Evolutionary conservation across 2,797 vertebrate species (phyloP).

Genomic region (Spheniscus humboldti): DNA sequence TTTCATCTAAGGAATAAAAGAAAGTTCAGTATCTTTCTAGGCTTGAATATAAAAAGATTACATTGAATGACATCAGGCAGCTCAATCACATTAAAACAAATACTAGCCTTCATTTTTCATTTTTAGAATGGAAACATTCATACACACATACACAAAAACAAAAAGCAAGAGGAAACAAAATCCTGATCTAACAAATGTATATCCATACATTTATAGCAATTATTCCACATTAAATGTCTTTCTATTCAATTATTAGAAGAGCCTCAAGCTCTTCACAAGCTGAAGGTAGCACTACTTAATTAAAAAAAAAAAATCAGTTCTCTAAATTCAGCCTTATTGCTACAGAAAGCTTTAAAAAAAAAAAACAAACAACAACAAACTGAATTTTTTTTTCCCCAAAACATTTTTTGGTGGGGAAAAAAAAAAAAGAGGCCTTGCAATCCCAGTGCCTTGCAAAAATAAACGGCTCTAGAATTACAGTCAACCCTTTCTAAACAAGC

Average conservation of each 20-base stretch:
- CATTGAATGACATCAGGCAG: background rate
- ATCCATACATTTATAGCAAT: background rate
- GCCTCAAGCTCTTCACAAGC: background rate
- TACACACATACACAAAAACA: background rate
- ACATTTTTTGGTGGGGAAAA: background rate
- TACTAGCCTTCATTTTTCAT: background rate
- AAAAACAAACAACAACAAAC: background rate
- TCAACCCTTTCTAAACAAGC: background rate
- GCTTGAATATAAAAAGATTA: background rate
- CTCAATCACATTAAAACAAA: background rate
- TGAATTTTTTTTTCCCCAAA: background rate
- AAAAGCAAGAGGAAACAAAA: background rate
- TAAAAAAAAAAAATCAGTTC: background rate
- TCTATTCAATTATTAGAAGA: background rate
- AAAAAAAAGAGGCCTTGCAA: background rate
- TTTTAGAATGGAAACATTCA: background rate
- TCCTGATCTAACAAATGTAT: background rate
- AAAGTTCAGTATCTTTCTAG: background rate
- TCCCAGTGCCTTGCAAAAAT: background rate
- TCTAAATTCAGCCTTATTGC: background rate
- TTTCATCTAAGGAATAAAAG: conserved; percentile 82
- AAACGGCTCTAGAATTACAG: conserved; percentile 2
- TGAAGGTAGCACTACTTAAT: background rate
- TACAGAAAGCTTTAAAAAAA: background rate
- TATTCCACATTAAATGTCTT: background rate